phyloP scores from a whole-genome alignment of 2,113 vertebrate species.

The Pterocles gutturalis region DNA sequence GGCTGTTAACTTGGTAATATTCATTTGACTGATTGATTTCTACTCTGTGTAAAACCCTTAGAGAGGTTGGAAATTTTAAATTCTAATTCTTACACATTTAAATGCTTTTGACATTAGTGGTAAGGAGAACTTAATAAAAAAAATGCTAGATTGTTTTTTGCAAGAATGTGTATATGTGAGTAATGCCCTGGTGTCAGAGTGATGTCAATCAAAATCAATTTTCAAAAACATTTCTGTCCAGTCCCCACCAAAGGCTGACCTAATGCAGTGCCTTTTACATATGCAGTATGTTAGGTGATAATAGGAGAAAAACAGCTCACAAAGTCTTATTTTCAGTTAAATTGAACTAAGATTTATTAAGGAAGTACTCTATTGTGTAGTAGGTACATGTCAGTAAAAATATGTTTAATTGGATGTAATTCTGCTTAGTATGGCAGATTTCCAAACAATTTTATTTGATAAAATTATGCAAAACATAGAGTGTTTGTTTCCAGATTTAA shows the following conservation, averaged over 20 bases:
- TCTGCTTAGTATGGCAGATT: neutral
- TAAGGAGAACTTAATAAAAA: conserved; percentile 22
- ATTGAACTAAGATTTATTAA: neutral
- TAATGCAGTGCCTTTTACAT: neutral
- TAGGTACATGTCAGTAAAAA: neutral
- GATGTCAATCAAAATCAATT: neutral
- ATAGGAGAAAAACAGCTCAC: neutral
- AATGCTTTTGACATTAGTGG: neutral
- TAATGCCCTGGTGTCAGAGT: neutral
- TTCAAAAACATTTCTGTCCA: neutral
- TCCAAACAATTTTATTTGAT: neutral
- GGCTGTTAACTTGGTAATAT: neutral
- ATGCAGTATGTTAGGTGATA: neutral
- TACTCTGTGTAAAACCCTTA: neutral
- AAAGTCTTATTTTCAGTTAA: conserved; percentile 30
- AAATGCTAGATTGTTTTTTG: conserved; percentile 29
- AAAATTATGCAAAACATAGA: neutral
- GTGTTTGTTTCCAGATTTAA: neutral
- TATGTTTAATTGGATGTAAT: neutral
- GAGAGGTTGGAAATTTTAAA: conserved; percentile 15
- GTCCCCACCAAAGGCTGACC: neutral
- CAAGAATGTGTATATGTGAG: neutral
- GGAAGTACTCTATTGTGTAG: neutral
- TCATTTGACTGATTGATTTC: conserved; percentile 30
- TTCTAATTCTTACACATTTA: conserved; percentile 21